Evolutionary conservation across 2,888 invertebrate species (phyloP).

Genomic region (Pteria penguin): DNA sequence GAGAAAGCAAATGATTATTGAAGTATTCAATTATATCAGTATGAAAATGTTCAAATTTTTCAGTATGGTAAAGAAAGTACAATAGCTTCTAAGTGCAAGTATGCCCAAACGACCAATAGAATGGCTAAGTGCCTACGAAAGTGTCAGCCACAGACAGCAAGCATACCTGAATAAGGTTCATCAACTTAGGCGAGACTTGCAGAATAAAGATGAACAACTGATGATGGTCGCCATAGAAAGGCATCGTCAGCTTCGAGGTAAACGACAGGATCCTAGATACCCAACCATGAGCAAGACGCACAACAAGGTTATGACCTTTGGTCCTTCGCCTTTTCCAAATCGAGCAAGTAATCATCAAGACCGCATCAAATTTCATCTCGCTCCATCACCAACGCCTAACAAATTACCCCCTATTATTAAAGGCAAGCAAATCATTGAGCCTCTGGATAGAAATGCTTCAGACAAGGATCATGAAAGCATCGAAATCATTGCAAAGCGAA

Average conservation of each 20-base stretch:
- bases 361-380: slow-evolving; percentile 43
- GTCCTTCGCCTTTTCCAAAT: slow-evolving; percentile 56
- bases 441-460: slow-evolving; percentile 14
- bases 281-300: slow-evolving; percentile 52
- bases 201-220: slow-evolving; percentile 53
- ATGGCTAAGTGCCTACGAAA: slow-evolving; percentile 64
- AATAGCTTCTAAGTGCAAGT: no score
- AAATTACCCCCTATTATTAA: slow-evolving; percentile 59
- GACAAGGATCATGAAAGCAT: slow-evolving; percentile 54
- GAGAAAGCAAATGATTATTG: no score
- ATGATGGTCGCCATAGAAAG: slow-evolving; percentile 50
- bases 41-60: no score
- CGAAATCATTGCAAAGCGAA: slow-evolving; percentile 64
- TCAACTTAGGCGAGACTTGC: slow-evolving; percentile 55
- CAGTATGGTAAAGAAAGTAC: no score
- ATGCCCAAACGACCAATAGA: slow-evolving; percentile 56
- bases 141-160: slow-evolving; percentile 59
- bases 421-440: slow-evolving; percentile 36
- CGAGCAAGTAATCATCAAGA: slow-evolving; percentile 51
- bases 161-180: slow-evolving; percentile 60
- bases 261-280: slow-evolving; percentile 36
- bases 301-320: slow-evolving; percentile 42
- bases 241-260: slow-evolving; percentile 41
- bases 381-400: slow-evolving; percentile 47
- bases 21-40: no score